Conservation (phyloP, 2,888 invertebrate species). For the Eristalis tenax region DNA sequence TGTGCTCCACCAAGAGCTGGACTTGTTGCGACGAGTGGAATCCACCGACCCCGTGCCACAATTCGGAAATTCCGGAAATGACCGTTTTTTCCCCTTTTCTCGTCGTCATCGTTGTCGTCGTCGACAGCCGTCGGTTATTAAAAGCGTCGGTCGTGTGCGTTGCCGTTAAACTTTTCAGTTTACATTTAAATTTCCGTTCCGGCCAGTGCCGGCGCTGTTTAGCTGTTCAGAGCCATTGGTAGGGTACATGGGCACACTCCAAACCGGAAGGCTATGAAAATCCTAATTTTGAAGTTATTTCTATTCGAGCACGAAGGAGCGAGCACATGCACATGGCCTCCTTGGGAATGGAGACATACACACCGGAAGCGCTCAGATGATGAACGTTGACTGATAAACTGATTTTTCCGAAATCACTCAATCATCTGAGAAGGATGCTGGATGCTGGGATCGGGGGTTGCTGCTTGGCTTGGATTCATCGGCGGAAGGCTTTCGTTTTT, state of each 20-base stretch:
- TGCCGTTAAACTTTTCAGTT: conserved; percentile 6
- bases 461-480: background rate
- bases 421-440: conserved; percentile 11
- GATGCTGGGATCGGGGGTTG: background rate
- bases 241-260: conserved; percentile 45
- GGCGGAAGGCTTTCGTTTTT: background rate
- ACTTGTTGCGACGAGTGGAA: too few species aligned
- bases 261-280: conserved; percentile 55
- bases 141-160: conserved; percentile 3
- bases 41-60: background rate
- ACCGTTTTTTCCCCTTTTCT: background rate
- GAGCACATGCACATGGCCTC: background rate
- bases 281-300: conserved; percentile 47
- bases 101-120: too few species aligned
- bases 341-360: background rate
- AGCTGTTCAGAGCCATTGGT: background rate
- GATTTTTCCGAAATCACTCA: conserved; percentile 54
- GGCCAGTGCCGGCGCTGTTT: too few species aligned
- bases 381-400: conserved; percentile 60
- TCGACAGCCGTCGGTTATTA: background rate
- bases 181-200: conserved; percentile 19
- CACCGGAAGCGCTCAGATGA: conserved; percentile 55
- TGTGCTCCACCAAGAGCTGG: too few species aligned
- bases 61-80: background rate
- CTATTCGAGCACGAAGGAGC: conserved; percentile 6